phyloP scores from a whole-genome alignment of 2,113 vertebrate species.

The Triplophysa tibetana region DNA sequence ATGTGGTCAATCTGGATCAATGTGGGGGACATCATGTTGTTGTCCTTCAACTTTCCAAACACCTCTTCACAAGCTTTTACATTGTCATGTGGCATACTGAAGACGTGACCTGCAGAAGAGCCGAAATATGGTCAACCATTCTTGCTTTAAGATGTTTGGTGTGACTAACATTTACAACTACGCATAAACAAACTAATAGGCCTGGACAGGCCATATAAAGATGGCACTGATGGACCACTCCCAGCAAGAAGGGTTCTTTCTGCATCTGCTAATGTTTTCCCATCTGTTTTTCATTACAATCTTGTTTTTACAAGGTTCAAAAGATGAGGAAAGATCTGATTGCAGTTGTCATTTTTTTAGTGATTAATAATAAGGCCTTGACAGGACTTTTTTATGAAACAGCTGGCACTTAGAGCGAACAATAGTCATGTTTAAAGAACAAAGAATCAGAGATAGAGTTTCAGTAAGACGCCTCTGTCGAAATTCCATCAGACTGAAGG shows the following conservation, averaged over 20 bases:
- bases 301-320: constrained; percentile 40
- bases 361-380: constrained; percentile 28
- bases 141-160: background rate
- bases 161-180: background rate
- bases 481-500: background rate
- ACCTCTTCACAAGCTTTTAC: constrained; percentile 94
- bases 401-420: background rate
- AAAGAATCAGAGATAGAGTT: constrained; percentile 22
- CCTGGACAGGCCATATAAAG: constrained; percentile 8
- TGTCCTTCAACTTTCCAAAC: constrained; percentile 90
- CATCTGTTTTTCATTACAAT: constrained; percentile 52
- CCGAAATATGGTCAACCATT: background rate
- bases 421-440: constrained; percentile 7
- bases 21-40: constrained; percentile 99
- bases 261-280: constrained; percentile 50
- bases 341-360: constrained; percentile 21
- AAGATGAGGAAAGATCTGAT: constrained; percentile 31
- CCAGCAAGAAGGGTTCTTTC: background rate
- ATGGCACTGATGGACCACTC: constrained; percentile 1
- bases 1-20: constrained; percentile 95
- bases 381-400: background rate
- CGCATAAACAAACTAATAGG: background rate
- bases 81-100: constrained; percentile 98
- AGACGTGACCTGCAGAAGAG: constrained; percentile 84
- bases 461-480: background rate